Evolutionary conservation across 92 coral and sea anemone genomes (phyloP).

Genomic region (Ricordea florida): DNA sequence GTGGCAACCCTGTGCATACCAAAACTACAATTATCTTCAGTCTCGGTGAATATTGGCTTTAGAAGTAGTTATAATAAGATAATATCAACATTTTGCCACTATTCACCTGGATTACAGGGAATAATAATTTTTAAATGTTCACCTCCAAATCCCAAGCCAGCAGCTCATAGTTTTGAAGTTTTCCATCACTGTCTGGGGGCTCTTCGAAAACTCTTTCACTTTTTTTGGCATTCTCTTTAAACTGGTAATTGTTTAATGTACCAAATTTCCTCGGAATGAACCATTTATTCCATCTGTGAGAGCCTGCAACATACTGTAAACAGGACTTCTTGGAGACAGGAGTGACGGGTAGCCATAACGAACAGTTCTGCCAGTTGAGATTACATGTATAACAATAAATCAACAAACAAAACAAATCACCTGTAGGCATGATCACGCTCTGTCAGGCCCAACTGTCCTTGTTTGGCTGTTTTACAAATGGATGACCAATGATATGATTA

Average conservation of each 20-base stretch:
- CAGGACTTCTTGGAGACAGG: slow-evolving; percentile 69
- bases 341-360: slow-evolving; percentile 88
- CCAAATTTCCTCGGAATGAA: slow-evolving; percentile 86
- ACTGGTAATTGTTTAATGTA: slow-evolving; percentile 49
- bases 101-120: too few species aligned
- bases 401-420: not conserved
- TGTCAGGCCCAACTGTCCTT: too few species aligned
- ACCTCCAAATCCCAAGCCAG: slow-evolving; percentile 92
- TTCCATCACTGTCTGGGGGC: slow-evolving; percentile 63
- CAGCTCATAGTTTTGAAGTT: slow-evolving; percentile 60
- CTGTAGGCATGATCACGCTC: too few species aligned
- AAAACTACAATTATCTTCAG: too few species aligned
- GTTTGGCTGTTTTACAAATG: too few species aligned
- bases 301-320: slow-evolving; percentile 74
- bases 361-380: slow-evolving; percentile 60
- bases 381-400: too few species aligned
- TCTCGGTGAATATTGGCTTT: too few species aligned
- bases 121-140: not conserved
- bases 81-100: too few species aligned
- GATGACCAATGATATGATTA: too few species aligned
- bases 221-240: not conserved
- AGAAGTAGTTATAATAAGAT: too few species aligned
- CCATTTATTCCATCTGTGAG: slow-evolving; percentile 90
- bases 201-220: slow-evolving; percentile 31
- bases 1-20: too few species aligned